Percentiles rank a stretch among this genome's conserved stretches.
Evolutionary conservation across 1,140 invertebrate genomes (phyloP).

Genomic region (Papilio dardanus): DNA sequence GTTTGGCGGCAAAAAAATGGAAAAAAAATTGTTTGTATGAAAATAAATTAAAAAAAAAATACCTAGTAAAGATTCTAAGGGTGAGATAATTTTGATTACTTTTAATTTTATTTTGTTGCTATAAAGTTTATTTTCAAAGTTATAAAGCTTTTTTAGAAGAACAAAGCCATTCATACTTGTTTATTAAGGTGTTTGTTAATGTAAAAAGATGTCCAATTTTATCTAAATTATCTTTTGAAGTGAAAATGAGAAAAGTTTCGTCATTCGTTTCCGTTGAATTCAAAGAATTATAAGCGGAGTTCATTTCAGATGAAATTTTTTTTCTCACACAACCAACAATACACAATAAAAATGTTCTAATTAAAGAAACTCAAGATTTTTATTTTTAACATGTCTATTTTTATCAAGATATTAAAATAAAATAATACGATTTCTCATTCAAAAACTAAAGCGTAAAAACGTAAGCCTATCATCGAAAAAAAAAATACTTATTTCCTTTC

Average conservation of each 20-base stretch:
- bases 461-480: too few relatives aligned
- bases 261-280: conserved; percentile 21
- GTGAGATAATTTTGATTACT: not conserved
- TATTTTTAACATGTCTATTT: too few relatives aligned
- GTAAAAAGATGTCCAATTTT: conserved; percentile 32
- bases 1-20: too few relatives aligned
- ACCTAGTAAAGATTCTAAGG: not conserved
- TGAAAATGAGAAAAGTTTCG: conserved; percentile 33
- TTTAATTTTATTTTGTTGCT: conserved; percentile 1
- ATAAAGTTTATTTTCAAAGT: conserved; percentile 18
- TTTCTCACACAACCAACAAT: not conserved
- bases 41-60: not conserved
- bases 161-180: conserved; percentile 1
- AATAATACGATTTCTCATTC: too few relatives aligned
- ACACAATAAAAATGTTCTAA: not conserved
- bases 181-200: conserved; percentile 34
- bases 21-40: too few relatives aligned
- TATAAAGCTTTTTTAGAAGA: not conserved
- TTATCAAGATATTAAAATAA: too few relatives aligned
- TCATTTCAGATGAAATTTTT: not conserved
- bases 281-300: conserved; percentile 23
- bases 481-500: too few relatives aligned
- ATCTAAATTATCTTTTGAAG: conserved; percentile 35
- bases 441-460: too few relatives aligned
- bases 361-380: too few relatives aligned